A percentile compares a stretch with the other conserved stretches of the same genome.
Evolutionary conservation across 53 echinoderm and acorn worm species (phyloP).

Genomic region (Henricia sp.): DNA sequence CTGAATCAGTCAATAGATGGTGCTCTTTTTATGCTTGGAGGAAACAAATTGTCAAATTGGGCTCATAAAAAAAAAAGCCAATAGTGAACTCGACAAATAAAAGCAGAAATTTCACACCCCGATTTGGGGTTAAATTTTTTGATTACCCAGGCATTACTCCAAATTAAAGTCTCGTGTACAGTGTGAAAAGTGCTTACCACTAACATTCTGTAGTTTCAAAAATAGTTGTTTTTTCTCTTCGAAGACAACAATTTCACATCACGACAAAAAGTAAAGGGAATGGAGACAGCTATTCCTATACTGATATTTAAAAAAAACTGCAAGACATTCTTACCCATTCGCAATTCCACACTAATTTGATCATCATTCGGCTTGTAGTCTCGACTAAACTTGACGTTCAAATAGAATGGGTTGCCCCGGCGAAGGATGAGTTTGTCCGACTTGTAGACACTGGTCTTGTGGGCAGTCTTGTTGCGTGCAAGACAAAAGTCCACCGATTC

Average conservation of each 20-base stretch:
- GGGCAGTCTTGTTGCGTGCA: constrained; percentile 72
- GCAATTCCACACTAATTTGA: constrained; percentile 77
- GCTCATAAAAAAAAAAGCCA: too few relatives aligned
- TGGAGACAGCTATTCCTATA: neutral
- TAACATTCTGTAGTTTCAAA: too few relatives aligned
- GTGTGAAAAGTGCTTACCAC: too few relatives aligned
- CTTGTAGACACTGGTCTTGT: constrained; percentile 82
- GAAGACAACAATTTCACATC: neutral
- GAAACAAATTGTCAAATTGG: too few relatives aligned
- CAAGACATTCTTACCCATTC: constrained; percentile 80
- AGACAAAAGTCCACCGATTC: constrained; percentile 55
- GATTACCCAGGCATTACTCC: too few relatives aligned
- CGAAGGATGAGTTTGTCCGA: constrained; percentile 75
- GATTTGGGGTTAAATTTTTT: too few relatives aligned
- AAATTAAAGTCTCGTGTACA: too few relatives aligned
- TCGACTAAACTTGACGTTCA: constrained; percentile 76
- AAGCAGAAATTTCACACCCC: too few relatives aligned
- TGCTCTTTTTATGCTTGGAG: too few relatives aligned
- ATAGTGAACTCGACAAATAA: too few relatives aligned
- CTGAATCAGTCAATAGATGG: too few relatives aligned
- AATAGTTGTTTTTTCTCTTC: too few relatives aligned
- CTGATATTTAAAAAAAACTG: constrained; percentile 51
- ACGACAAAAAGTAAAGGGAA: neutral
- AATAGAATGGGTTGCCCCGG: constrained; percentile 76
- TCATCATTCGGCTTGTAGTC: constrained; percentile 67